Base-by-base conservation (phyloP, 2,113 vertebrate species). In the Neodontobutis hainanensis region DNA sequence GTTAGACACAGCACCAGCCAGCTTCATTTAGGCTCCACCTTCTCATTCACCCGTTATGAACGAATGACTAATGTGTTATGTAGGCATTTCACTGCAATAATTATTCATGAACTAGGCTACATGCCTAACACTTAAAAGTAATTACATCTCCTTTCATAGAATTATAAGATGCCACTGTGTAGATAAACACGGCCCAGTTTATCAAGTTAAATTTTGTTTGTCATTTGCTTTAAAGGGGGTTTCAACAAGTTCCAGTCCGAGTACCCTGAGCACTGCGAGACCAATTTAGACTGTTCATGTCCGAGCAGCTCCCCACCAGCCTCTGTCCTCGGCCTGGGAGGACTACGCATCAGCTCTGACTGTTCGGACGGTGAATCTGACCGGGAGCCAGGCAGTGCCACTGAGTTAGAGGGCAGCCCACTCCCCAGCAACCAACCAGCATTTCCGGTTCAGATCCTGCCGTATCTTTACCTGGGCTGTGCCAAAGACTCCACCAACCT, bases 401-500 rank as follows among this genome's bases (percentile, higher is more conserved):
- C 97, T 0, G 97, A 99, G 80, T 98, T 95, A 0, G 97, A 99
- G 0, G 97, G 96, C 50, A 99, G 97, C 76, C 97, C 97, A 0
- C 88, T 95, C 40, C 96, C 96, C 3, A 95, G 84, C 89, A 98
- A 95, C 92, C 97, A 98, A 86, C 95, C 96, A 5, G 94, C 97
- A 10, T 99, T 99, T 85, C 97, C 97, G 0, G 97, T 99, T 79
- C 95, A 98, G 92, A 99, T 99, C 84, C 89, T 99, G 64, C 97
- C 97, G 34, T 99, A 99, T 87, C 92, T 99, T 81, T 99, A 95
- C 90, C 93, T 99, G 86, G 97, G 97, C 92, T 99, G 97, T 78
- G 97, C 97, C 93, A 98, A 98, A 94, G 97, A 99, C 93, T 98
- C 97, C 0, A 90, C 95, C 87, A 99, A 99, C 90, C 89, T 98